A percentile compares a stretch with the other conserved stretches of the same genome.
phyloP scores from a whole-genome alignment of 2,113 vertebrate species.

The Scomber colias region DNA sequence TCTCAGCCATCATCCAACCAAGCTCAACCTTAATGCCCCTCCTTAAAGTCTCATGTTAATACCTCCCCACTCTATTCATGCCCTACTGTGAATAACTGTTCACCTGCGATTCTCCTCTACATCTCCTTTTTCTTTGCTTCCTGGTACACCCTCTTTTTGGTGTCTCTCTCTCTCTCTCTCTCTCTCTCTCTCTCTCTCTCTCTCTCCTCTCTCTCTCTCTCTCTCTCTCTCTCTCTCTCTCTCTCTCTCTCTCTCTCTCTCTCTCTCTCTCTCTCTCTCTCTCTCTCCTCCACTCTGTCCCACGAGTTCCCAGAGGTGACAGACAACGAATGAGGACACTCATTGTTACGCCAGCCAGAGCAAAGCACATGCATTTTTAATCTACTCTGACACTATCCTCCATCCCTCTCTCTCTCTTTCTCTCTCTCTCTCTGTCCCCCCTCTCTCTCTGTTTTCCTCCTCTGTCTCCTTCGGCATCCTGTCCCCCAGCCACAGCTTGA shows the following conservation, averaged over 20 bases:
- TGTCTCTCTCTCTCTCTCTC: background rate
- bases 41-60: conserved; percentile 33
- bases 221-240: too few relatives aligned
- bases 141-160: conserved; percentile 3
- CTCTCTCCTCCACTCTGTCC: conserved; percentile 35
- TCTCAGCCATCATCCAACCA: conserved; percentile 6
- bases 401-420: background rate
- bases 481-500: conserved; percentile 39
- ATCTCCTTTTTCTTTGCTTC: conserved; percentile 1
- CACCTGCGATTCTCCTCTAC: conserved; percentile 4
- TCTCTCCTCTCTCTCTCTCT: too few relatives aligned
- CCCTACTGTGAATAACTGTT: conserved; percentile 12
- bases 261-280: background rate
- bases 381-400: conserved; percentile 54
- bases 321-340: conserved; percentile 73
- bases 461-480: conserved; percentile 2
- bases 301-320: conserved; percentile 69
- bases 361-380: conserved; percentile 77
- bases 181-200: too few relatives aligned
- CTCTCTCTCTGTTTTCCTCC: background rate
- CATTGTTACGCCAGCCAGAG: conserved; percentile 66
- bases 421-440: too few relatives aligned
- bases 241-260: background rate
- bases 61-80: conserved; percentile 4
- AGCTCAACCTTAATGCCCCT: conserved; percentile 6